These are phyloP conservation scores for Chaetura pelagica DNA, from an alignment of 2,113 vertebrate genomes.

Conservation along the genomic window DNA sequence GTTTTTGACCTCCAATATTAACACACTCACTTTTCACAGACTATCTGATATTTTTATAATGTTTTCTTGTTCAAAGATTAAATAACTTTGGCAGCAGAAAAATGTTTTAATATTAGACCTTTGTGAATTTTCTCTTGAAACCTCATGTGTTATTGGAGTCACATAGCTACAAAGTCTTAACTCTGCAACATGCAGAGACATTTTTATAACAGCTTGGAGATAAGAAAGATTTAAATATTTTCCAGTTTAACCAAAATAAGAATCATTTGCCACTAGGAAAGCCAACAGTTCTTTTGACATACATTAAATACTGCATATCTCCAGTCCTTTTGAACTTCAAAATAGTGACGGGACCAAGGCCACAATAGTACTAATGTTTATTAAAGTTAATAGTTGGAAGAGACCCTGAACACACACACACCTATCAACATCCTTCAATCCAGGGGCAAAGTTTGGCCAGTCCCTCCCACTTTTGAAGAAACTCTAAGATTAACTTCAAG, in stretches of 20 bases:
- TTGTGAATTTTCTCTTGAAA: slow-evolving; percentile 8
- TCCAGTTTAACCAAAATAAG: not conserved
- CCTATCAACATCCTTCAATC: not conserved
- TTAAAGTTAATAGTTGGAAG: not conserved
- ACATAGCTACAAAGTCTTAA: not conserved
- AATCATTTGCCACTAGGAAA: not conserved
- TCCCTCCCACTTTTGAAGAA: not conserved
- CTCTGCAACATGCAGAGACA: not conserved
- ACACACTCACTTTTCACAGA: not conserved
- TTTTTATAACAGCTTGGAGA: not conserved
- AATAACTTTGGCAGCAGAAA: not conserved
- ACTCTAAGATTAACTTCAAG: not conserved
- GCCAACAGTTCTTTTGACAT: not conserved
- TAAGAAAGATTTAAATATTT: slow-evolving; percentile 2
- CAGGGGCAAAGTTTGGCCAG: not conserved
- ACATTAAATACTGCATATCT: not conserved
- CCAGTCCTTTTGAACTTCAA: not conserved
- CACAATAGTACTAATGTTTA: not conserved
- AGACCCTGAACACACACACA: not conserved
- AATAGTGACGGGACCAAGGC: not conserved
- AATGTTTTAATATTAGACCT: not conserved
- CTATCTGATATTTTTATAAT: not conserved
- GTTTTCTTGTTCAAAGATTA: not conserved
- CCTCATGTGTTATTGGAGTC: not conserved
- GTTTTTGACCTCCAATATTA: not conserved